phyloP scores from a whole-genome alignment of 2,797 vertebrate genomes.

The Gila robusta region DNA sequence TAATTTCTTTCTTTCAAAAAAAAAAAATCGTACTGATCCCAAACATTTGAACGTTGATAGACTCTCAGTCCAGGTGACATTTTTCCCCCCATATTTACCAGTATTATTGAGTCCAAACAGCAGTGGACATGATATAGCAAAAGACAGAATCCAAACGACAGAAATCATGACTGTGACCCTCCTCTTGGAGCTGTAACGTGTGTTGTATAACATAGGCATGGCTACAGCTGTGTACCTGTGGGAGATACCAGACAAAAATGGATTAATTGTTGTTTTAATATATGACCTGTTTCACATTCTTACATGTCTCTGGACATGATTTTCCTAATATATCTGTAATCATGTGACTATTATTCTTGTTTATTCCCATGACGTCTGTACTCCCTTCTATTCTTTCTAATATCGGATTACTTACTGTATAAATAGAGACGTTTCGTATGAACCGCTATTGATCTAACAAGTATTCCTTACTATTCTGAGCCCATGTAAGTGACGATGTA shows the following conservation, averaged over 20 bases:
- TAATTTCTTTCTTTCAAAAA: not conserved
- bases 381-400: not conserved
- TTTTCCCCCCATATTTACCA: conserved; percentile 74
- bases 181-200: conserved; percentile 96
- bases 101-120: conserved; percentile 97
- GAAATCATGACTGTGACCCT: conserved; percentile 96
- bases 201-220: conserved; percentile 99
- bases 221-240: conserved; percentile 97
- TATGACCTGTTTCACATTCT: not conserved
- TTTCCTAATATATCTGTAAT: not conserved
- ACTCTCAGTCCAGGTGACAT: not conserved
- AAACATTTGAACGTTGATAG: not conserved
- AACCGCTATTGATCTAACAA: conserved; percentile 10
- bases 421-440: not conserved
- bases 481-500: conserved; percentile 1
- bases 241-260: not conserved
- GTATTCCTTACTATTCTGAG: conserved; percentile 24
- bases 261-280: not conserved
- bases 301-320: not conserved
- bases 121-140: conserved; percentile 96
- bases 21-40: not conserved
- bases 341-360: not conserved
- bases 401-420: conserved; percentile 11
- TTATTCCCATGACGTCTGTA: conserved; percentile 1
- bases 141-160: conserved; percentile 96